Percentiles rank a stretch among this genome's conserved stretches.
phyloP scores from a whole-genome alignment of 2,888 invertebrate species.

The Aporophyla lueneburgensis region DNA sequence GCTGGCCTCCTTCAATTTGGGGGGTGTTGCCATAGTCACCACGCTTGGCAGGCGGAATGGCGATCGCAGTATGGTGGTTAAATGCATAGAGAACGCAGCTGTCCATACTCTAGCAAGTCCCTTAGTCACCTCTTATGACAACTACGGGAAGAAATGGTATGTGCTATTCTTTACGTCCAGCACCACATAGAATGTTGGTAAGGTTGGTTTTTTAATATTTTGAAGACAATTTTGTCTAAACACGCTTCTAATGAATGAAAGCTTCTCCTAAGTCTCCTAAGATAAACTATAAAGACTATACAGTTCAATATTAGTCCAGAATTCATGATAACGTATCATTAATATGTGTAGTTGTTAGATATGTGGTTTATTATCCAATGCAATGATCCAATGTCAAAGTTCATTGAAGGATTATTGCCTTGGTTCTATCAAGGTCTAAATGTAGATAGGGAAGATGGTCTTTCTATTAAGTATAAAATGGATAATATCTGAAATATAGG shows the following conservation, averaged over 20 bases:
- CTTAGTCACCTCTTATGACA: too few species aligned
- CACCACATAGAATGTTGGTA: too few species aligned
- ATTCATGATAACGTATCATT: background rate
- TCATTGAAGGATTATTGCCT: constrained; percentile 30
- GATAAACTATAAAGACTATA: background rate
- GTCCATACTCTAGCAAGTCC: too few species aligned
- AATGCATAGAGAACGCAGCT: too few species aligned
- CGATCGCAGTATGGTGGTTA: too few species aligned
- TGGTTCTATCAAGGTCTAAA: constrained; percentile 5
- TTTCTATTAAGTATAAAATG: background rate
- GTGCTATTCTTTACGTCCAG: too few species aligned
- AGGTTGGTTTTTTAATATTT: background rate
- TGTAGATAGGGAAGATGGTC: background rate
- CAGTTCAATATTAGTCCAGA: background rate
- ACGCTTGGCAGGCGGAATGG: too few species aligned
- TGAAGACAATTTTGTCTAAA: background rate
- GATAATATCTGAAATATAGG: background rate
- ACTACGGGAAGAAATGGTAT: too few species aligned
- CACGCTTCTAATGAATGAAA: background rate
- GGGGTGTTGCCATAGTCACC: too few species aligned
- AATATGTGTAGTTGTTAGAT: background rate
- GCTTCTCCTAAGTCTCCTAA: background rate
- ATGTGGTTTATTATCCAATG: background rate
- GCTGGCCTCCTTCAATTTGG: too few species aligned
- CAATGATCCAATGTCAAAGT: constrained; percentile 36